Evolutionary conservation across 2,888 invertebrate species (phyloP), one percentile per base, ranked within the genome.

Genomic region (Mallateleia sp.): DNA sequence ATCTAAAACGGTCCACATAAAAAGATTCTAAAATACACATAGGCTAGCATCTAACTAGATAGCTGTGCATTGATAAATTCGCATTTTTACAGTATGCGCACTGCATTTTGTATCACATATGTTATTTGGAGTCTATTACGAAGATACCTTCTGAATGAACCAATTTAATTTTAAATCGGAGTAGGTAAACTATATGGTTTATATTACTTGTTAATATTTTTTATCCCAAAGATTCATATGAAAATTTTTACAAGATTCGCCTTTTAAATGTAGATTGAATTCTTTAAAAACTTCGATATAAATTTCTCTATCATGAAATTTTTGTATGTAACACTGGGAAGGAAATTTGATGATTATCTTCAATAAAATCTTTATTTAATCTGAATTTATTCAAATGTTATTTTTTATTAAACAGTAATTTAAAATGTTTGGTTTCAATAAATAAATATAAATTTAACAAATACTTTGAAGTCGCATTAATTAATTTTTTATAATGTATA

Each of bases 1-100:
- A 75, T 52, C 25, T 56, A 82, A 82, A 82, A 74, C 56, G 60
- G 60, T 82, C 60, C 62, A 52, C 20, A 75, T 81, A 82, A 82
- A 82, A 75, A 75, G 22, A 75, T 75, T 82, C 82, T 82, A 82
- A 82, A 82, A 67, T 82, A 82, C 42, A 69, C n/a, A 64, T 81
- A 81, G 74, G 58, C 20, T 81, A 81, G 81, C 11, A 60, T 34
- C 20, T 82, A 82, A 75, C 42, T 42, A 82, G 22, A 64, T 42
- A 82, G 83, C 83, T 83, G 83, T 83, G 83, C 83, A 54, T 77
- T 83, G 83, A 83, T 34, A 83, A 77, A 83, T 83, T 83, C 83
- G 83, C 83, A 75, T 60, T 82, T 67, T 67, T 67, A 75, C 11
- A 42, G 58, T 77, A 34, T 69, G 71, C 71, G 77, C 62, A 62